Evolutionary conservation across 2,113 vertebrate species (phyloP), one percentile per base, ranked within the genome.

Genomic region (Proterorhinus semilunaris): DNA sequence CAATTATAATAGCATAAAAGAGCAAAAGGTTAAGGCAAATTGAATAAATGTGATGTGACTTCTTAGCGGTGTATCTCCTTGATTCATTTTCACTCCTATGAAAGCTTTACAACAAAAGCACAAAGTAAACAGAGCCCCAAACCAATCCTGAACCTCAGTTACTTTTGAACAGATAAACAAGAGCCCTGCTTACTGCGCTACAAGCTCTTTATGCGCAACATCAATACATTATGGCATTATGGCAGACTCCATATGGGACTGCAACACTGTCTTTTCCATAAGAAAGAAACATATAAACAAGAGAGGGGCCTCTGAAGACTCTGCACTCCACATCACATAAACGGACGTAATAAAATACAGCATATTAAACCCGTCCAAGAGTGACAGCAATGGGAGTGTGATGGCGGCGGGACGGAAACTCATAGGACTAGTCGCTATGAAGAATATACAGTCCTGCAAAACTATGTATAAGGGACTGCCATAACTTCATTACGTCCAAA

Each of bases 281-380:
- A 16, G 65, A 42, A 57, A 47, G 48, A 59, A 10, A 13, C 27
- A 68, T 62, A 42, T 65, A 58, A 68, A 71, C 43, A 69, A 16
- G 44, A 72, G 65, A 73, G 53, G 11, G 63, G 10, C 62, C 43
- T 51, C 53, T 45, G 42, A 70, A 50, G 17, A 66, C 55, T 72
- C 58, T 61, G 15, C 58, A 61, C 13, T 44, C 57, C 43, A 61
- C 44, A 61, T 43, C 42, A 59, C 36, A 59, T 43, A 43, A 43
- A 59, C 57, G 15, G 57, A 59, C 36, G 44, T 61, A 9, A 61
- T 61, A 61, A 61, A 61, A 61, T 44, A 12, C 58, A 61, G 36
- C 42, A 61, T 61, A 61, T 61, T 44, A 45, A 45, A 44, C 42
- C 58, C 45, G 42, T 43, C 43, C 42, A n/a, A 45, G 42, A 61